phyloP scores from a whole-genome alignment of 2,888 invertebrate species.

The Dicyrtoma fusca region DNA sequence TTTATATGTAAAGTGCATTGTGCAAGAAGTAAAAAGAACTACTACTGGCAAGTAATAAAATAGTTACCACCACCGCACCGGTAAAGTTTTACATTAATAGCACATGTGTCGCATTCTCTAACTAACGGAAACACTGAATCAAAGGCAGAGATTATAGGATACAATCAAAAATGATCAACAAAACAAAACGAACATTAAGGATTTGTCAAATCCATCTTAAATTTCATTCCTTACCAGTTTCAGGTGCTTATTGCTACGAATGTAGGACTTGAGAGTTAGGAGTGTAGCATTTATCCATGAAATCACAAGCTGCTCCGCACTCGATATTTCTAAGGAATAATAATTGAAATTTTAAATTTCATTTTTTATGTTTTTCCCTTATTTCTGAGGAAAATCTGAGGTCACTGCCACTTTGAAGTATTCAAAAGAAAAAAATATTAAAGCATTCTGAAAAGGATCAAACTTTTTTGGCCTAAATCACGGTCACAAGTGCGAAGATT shows the following conservation, averaged over 20 bases:
- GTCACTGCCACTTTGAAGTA: no score
- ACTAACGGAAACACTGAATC: background rate
- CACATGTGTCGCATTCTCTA: background rate
- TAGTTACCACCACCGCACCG: background rate
- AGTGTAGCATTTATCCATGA: constrained; percentile 55
- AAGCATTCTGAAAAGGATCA: no score
- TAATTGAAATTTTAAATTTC: no score
- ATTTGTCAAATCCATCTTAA: no score
- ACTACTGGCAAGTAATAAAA: no score
- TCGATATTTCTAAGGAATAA: constrained; percentile 50
- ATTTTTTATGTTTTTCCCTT: no score
- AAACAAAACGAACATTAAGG: no score
- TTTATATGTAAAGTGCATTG: no score
- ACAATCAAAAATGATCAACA: background rate
- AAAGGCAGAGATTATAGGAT: background rate
- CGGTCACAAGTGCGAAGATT: background rate
- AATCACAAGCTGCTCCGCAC: constrained; percentile 52
- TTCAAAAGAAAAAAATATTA: no score
- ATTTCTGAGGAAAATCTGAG: no score
- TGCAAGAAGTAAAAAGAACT: no score
- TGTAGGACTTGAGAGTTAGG: constrained; percentile 52
- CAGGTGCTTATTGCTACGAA: constrained; percentile 48
- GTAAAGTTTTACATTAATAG: constrained; percentile 8
- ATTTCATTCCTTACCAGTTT: constrained; percentile 51
- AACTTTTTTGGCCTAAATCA: background rate